phyloP scores from a whole-genome alignment of 1,140 invertebrate species.

The Listronotus oregonensis region DNA sequence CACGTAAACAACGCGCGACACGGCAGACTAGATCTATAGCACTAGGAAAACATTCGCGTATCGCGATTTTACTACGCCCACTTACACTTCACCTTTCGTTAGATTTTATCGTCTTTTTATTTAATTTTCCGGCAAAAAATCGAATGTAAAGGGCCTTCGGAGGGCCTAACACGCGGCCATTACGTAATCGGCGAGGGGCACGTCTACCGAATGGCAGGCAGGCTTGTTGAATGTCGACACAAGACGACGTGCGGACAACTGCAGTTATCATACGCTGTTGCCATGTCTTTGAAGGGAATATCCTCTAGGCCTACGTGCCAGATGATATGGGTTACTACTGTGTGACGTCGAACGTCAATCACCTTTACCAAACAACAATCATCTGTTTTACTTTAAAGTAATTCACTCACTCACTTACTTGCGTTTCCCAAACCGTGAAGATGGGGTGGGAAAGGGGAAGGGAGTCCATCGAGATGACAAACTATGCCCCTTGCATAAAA shows the following conservation, averaged over 20 bases:
- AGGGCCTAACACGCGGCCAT: conserved; percentile 25
- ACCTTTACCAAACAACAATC: no score
- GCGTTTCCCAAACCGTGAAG: no score
- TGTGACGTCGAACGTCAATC: no score
- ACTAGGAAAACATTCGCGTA: conserved; percentile 4
- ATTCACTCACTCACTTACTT: no score
- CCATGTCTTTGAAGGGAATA: conserved; percentile 28
- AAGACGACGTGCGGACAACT: conserved; percentile 35
- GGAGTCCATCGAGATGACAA: no score
- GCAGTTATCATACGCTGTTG: conserved; percentile 23
- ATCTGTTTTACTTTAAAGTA: no score
- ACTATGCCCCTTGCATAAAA: no score
- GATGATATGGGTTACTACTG: neutral
- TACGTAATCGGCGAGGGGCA: conserved; percentile 36
- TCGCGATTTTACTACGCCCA: conserved; percentile 7
- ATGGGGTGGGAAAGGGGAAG: no score
- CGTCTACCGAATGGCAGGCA: conserved; percentile 32
- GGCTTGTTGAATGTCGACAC: conserved; percentile 37
- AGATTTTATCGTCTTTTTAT: neutral
- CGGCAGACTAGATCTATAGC: conserved; percentile 1
- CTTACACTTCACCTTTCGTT: neutral
- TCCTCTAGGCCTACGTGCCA: conserved; percentile 23
- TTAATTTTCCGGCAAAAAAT: conserved; percentile 14
- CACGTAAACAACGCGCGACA: conserved; percentile 24
- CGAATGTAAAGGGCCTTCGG: conserved; percentile 8